Percentiles rank a stretch among this genome's conserved stretches.
Evolutionary conservation across 2,888 invertebrate species (phyloP).

Genomic region (Scaptodrosophila latifasciaeformis): DNA sequence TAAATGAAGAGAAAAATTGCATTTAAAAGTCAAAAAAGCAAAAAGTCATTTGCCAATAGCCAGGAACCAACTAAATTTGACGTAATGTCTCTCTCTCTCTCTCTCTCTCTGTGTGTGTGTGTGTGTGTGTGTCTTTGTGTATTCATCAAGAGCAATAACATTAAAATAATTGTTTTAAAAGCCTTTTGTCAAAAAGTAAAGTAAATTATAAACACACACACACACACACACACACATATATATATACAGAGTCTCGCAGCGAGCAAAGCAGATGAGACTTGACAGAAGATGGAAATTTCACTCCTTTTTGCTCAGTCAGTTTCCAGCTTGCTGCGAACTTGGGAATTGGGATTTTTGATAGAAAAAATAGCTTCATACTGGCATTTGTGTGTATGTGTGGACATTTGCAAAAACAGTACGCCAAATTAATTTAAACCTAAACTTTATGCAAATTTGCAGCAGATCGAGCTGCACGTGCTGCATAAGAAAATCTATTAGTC

Average conservation of each 20-base stretch:
- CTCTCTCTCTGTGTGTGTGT: background rate
- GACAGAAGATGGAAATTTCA: slow-evolving; percentile 10
- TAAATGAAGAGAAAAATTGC: slow-evolving; percentile 67
- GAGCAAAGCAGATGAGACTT: slow-evolving; percentile 23
- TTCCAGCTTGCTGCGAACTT: too few species aligned
- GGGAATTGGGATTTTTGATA: too few species aligned
- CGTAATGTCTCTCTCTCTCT: slow-evolving; percentile 19
- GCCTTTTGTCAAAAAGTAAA: slow-evolving; percentile 67
- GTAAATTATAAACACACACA: slow-evolving; percentile 60
- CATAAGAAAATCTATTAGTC: slow-evolving; percentile 47
- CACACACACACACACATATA: slow-evolving; percentile 18
- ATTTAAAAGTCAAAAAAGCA: slow-evolving; percentile 66
- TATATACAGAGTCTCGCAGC: slow-evolving; percentile 2
- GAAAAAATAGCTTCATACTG: background rate
- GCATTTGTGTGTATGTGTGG: slow-evolving; percentile 17
- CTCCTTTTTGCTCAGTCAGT: too few species aligned
- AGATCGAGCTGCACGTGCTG: slow-evolving; percentile 12
- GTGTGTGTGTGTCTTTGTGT: slow-evolving; percentile 27
- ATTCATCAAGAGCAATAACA: slow-evolving; percentile 49
- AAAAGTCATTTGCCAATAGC: slow-evolving; percentile 50
- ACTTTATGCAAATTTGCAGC: slow-evolving; percentile 46
- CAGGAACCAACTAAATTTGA: slow-evolving; percentile 55
- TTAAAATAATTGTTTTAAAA: slow-evolving; percentile 69
- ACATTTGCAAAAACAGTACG: slow-evolving; percentile 54
- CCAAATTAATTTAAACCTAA: slow-evolving; percentile 61